Evolutionary conservation across 2,888 invertebrate genomes (phyloP).

Genomic region (Parnassius glacialis): DNA sequence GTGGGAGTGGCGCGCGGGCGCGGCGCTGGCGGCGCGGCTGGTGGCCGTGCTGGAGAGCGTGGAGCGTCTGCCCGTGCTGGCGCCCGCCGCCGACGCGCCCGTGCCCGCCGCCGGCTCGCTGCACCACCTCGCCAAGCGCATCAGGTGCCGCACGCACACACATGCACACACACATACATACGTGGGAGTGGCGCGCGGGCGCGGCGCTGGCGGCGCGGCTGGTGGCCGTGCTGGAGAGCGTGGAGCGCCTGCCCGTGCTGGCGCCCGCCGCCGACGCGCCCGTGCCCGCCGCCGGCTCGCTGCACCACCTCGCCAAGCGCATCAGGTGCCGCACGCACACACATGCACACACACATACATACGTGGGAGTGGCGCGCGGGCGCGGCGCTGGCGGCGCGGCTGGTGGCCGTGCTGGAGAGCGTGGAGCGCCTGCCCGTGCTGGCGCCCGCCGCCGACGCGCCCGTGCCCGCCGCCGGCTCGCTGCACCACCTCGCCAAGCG

Average conservation of each 20-base stretch:
- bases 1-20: slow-evolving; percentile 50
- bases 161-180: too few relatives aligned
- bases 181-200: slow-evolving; percentile 48
- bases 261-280: slow-evolving; percentile 90
- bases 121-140: slow-evolving; percentile 94
- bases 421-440: slow-evolving; percentile 97
- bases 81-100: slow-evolving; percentile 89
- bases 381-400: slow-evolving; percentile 88
- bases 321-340: slow-evolving; percentile 66
- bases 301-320: slow-evolving; percentile 96
- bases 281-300: slow-evolving; percentile 86
- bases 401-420: slow-evolving; percentile 96
- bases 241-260: slow-evolving; percentile 96
- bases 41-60: slow-evolving; percentile 97
- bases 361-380: slow-evolving; percentile 49
- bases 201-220: slow-evolving; percentile 90
- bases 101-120: slow-evolving; percentile 88
- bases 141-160: slow-evolving; percentile 63
- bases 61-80: slow-evolving; percentile 95
- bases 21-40: slow-evolving; percentile 90
- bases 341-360: too few relatives aligned
- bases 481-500: slow-evolving; percentile 96
- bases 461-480: slow-evolving; percentile 86
- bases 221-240: slow-evolving; percentile 96
- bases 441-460: slow-evolving; percentile 89